Conservation (phyloP, 2,888 invertebrate species). For the Chloroclystis v-ata region DNA sequence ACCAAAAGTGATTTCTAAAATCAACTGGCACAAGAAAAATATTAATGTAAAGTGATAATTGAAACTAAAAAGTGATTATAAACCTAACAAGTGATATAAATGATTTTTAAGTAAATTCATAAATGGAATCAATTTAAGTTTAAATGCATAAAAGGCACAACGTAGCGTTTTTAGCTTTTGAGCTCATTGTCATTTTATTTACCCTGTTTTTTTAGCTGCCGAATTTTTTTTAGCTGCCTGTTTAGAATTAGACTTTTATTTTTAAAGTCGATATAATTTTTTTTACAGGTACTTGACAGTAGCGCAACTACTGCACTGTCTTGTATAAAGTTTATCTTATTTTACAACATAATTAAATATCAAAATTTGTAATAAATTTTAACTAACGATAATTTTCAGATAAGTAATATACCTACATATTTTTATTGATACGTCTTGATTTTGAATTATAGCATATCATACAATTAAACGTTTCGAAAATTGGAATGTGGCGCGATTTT, state of each 20-base stretch:
- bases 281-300: conserved; percentile 1
- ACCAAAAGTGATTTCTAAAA: conserved; percentile 24
- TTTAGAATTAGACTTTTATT: not conserved
- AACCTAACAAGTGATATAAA: conserved; percentile 6
- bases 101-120: conserved; percentile 33
- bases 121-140: conserved; percentile 32
- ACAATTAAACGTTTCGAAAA: too few species aligned
- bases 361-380: too few species aligned
- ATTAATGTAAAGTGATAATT: conserved; percentile 7
- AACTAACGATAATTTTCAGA: too few species aligned
- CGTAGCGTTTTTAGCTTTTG: conserved; percentile 36
- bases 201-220: conserved; percentile 52
- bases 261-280: not conserved
- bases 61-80: conserved; percentile 10
- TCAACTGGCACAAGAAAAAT: conserved; percentile 11
- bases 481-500: not conserved
- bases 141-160: conserved; percentile 48
- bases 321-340: too few species aligned
- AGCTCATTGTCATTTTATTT: conserved; percentile 59
- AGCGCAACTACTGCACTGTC: not conserved
- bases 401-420: too few species aligned
- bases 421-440: not conserved
- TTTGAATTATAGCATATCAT: too few species aligned
- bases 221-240: conserved; percentile 10
- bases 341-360: too few species aligned